These are phyloP conservation scores for Bombus difficillimus DNA, from an alignment of 1,140 invertebrate genomes.

Conservation along the genomic window DNA sequence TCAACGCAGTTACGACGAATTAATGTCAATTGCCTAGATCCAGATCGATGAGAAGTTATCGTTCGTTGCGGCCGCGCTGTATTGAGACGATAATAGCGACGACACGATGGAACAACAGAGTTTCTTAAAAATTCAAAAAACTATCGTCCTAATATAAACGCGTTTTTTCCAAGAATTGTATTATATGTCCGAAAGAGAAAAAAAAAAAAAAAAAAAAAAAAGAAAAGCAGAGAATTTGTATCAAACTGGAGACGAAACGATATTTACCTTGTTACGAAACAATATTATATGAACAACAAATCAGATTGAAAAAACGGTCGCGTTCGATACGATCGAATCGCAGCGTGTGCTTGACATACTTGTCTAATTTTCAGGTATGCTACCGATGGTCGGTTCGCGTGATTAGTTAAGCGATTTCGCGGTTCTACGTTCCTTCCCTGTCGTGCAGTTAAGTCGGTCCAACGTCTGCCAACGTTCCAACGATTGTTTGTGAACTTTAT, in stretches of 20 bases:
- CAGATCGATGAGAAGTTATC: too few species aligned
- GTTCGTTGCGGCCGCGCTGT: too few species aligned
- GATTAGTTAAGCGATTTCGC: constrained; percentile 36
- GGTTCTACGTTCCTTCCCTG: constrained; percentile 3
- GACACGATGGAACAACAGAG: too few species aligned
- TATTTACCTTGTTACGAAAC: constrained; percentile 26
- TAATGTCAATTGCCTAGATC: too few species aligned
- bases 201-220: not conserved
- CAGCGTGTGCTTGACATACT: constrained; percentile 62
- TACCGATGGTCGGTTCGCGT: constrained; percentile 13
- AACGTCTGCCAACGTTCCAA: not conserved
- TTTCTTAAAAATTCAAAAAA: not conserved
- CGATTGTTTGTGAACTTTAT: not conserved
- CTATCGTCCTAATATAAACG: too few species aligned
- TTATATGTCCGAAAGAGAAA: not conserved
- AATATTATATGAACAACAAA: constrained; percentile 8
- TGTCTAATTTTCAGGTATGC: constrained; percentile 68
- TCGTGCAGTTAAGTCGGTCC: too few species aligned
- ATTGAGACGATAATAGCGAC: too few species aligned
- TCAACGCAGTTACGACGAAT: too few species aligned
- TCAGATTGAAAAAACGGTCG: not conserved
- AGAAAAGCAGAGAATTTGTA: not conserved
- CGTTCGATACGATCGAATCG: not conserved
- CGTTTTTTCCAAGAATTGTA: not conserved
- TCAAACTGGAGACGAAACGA: not conserved